These are phyloP conservation scores for Armadillidium nasatum DNA, from an alignment of 1,140 invertebrate species.

Conservation along the genomic window DNA sequence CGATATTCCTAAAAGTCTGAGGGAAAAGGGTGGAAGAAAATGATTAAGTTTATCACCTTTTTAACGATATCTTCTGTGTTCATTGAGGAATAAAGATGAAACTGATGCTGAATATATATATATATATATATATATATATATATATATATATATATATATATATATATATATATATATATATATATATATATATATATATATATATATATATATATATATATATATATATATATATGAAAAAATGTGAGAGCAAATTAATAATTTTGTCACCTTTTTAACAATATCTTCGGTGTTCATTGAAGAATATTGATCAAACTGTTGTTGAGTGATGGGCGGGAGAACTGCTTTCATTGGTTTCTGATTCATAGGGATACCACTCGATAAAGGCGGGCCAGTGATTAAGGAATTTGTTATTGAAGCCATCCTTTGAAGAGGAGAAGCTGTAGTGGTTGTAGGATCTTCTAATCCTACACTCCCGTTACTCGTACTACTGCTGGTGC, in stretches of 20 bases:
- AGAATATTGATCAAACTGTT: constrained; percentile 97
- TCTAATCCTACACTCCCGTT: constrained; percentile 9
- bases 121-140: neutral
- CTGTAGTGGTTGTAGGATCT: constrained; percentile 23
- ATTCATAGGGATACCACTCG: constrained; percentile 64
- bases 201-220: constrained; percentile 14
- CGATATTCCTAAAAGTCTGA: too few relatives aligned
- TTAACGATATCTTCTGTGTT: neutral
- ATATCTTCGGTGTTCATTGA: constrained; percentile 98
- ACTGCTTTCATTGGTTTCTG: constrained; percentile 90
- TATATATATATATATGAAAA: neutral
- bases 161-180: neutral
- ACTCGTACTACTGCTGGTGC: constrained; percentile 29
- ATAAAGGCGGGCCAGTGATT: constrained; percentile 79
- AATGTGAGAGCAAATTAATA: neutral
- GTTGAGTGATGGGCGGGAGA: constrained; percentile 94
- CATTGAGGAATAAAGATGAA: neutral
- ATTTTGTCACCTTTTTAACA: constrained; percentile 70
- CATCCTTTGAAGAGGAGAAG: constrained; percentile 89
- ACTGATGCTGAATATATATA: neutral
- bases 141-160: neutral
- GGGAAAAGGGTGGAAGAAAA: too few relatives aligned
- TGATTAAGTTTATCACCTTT: too few relatives aligned
- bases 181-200: neutral
- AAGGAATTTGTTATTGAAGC: constrained; percentile 95